Percentiles rank a stretch among this genome's conserved stretches.
These are phyloP conservation scores for Pemphigus obesinymphae DNA, from an alignment of 1,140 invertebrate species.

Conservation along the genomic window DNA sequence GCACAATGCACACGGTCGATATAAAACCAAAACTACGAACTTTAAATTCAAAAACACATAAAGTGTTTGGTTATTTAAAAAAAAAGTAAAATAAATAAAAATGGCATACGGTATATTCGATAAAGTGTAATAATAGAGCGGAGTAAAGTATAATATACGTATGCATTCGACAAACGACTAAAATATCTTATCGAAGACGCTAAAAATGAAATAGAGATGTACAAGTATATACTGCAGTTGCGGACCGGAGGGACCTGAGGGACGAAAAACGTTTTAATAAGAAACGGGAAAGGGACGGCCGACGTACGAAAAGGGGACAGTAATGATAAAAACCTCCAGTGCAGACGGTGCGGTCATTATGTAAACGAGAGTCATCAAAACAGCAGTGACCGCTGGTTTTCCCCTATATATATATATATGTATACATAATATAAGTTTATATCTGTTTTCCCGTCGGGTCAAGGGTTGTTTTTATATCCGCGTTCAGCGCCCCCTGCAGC, in stretches of 20 bases:
- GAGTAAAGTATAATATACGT: neutral
- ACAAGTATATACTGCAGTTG: neutral
- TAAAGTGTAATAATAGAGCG: too few species aligned
- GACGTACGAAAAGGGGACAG: conserved; percentile 7
- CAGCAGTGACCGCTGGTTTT: conserved; percentile 28
- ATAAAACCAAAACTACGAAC: too few species aligned
- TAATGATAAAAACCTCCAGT: conserved; percentile 27
- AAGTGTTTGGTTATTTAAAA: too few species aligned
- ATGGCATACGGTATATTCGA: too few species aligned
- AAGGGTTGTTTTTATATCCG: conserved; percentile 25
- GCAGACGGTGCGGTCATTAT: conserved; percentile 40
- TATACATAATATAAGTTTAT: conserved; percentile 24
- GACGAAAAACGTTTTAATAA: conserved; percentile 33
- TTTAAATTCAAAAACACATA: too few species aligned
- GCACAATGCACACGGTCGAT: too few species aligned
- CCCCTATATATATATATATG: too few species aligned
- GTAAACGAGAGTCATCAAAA: conserved; percentile 39
- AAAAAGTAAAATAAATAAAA: too few species aligned
- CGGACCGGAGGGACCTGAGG: neutral
- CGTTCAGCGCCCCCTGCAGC: neutral
- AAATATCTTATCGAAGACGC: neutral
- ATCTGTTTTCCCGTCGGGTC: conserved; percentile 19
- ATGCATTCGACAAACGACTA: neutral
- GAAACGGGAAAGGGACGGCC: neutral
- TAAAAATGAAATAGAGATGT: neutral